Conservation (phyloP, 2,888 invertebrate genomes). For the Adineta ricciae region DNA sequence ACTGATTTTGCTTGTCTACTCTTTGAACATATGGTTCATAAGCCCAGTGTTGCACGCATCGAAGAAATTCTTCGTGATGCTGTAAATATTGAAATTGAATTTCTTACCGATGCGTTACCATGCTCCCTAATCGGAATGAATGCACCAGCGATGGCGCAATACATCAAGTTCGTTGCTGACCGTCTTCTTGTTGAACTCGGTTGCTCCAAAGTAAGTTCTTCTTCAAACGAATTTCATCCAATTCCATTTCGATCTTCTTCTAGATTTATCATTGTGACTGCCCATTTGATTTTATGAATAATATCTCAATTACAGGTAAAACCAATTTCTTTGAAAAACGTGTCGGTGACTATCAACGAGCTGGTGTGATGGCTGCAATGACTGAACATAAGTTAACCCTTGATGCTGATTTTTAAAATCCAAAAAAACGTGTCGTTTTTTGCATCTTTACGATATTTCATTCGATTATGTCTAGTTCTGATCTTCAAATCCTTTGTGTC, state of each 20-base stretch:
- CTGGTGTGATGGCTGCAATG: slow-evolving; percentile 70
- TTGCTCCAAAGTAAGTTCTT: slow-evolving; percentile 64
- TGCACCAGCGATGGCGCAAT: slow-evolving; percentile 80
- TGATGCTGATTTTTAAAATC: slow-evolving; percentile 77
- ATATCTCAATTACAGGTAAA: slow-evolving; percentile 95
- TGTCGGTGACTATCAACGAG: slow-evolving; percentile 93
- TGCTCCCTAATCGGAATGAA: slow-evolving; percentile 94
- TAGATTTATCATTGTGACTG: slow-evolving; percentile 78
- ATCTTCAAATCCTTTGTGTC: no score
- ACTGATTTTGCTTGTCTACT: slow-evolving; percentile 97
- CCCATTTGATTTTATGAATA: slow-evolving; percentile 98
- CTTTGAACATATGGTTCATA: slow-evolving; percentile 76
- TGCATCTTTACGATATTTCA: no score
- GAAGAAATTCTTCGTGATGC: slow-evolving; percentile 78
- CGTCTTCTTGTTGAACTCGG: slow-evolving; percentile 75
- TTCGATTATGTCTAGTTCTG: background rate
- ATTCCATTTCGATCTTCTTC: slow-evolving; percentile 38
- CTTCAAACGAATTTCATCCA: slow-evolving; percentile 33
- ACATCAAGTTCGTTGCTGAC: slow-evolving; percentile 98
- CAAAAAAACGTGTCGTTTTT: no score
- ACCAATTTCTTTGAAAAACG: slow-evolving; percentile 99
- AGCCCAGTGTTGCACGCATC: slow-evolving; percentile 67
- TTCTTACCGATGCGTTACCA: slow-evolving; percentile 87
- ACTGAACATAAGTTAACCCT: slow-evolving; percentile 65
- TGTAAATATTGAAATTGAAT: slow-evolving; percentile 89